phyloP scores from a whole-genome alignment of 2,113 vertebrate species.

The Caloenas nicobarica region DNA sequence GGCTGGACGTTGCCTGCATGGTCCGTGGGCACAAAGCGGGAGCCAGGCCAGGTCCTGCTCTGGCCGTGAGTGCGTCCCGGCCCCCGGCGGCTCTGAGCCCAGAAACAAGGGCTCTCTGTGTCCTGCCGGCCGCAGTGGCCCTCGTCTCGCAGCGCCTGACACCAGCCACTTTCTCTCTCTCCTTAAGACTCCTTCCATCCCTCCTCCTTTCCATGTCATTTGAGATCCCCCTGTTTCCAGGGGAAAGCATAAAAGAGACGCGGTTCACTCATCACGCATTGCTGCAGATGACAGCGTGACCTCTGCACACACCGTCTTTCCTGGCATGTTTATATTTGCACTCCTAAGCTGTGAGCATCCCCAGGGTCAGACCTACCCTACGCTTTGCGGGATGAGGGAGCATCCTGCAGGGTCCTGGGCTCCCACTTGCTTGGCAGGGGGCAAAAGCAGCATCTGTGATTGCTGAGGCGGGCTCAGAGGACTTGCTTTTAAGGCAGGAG shows the following conservation, averaged over 20 bases:
- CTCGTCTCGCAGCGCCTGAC: background rate
- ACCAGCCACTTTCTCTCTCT: background rate
- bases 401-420: background rate
- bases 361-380: background rate
- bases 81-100: background rate
- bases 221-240: background rate
- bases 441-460: background rate
- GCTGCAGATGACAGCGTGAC: rapidly evolving
- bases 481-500: background rate
- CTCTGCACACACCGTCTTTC: background rate
- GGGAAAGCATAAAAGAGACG: rapidly evolving
- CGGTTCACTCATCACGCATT: rapidly evolving
- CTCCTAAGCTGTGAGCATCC: background rate
- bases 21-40: background rate
- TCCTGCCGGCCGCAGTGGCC: rapidly evolving
- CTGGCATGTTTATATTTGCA: background rate
- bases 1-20: background rate
- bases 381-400: rapidly evolving
- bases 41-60: background rate
- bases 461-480: background rate
- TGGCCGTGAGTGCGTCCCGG: rapidly evolving
- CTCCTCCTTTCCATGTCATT: background rate
- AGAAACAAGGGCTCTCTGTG: constrained; percentile 49
- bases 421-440: background rate
- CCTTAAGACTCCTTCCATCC: background rate